Conservation (phyloP, 92 coral and sea anemone species). For the Bergia puertoricense region DNA sequence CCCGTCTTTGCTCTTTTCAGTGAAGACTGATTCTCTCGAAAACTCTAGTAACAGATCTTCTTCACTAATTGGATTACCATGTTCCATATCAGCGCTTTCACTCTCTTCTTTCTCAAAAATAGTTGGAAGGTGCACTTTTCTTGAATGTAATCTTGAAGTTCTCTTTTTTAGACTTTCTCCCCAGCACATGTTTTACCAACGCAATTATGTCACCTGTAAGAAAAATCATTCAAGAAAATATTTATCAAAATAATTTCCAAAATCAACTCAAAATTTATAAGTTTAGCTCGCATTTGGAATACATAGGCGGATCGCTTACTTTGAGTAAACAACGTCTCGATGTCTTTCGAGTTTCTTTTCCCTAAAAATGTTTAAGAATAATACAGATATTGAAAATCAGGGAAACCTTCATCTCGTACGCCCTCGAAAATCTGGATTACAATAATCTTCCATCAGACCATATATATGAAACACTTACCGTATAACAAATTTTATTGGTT, state of each 20-base stretch:
- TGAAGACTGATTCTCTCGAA: neutral
- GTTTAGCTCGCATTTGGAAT: too few species aligned
- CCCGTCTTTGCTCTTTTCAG: too few species aligned
- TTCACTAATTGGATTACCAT: neutral
- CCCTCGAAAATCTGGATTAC: neutral
- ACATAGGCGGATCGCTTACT: neutral
- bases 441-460: neutral
- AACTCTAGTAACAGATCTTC: neutral
- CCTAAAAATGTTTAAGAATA: too few species aligned
- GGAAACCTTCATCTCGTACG: neutral
- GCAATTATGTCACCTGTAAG: neutral
- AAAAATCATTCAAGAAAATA: neutral
- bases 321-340: too few species aligned
- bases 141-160: neutral
- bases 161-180: neutral
- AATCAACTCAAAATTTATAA: neutral
- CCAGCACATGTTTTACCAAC: neutral
- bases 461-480: neutral
- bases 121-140: neutral
- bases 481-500: neutral
- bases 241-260: neutral
- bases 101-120: neutral
- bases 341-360: too few species aligned
- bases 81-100: neutral
- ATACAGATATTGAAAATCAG: neutral